Evolutionary conservation across 2,113 vertebrate species (phyloP).

Genomic region (Carettochelys insculpta): DNA sequence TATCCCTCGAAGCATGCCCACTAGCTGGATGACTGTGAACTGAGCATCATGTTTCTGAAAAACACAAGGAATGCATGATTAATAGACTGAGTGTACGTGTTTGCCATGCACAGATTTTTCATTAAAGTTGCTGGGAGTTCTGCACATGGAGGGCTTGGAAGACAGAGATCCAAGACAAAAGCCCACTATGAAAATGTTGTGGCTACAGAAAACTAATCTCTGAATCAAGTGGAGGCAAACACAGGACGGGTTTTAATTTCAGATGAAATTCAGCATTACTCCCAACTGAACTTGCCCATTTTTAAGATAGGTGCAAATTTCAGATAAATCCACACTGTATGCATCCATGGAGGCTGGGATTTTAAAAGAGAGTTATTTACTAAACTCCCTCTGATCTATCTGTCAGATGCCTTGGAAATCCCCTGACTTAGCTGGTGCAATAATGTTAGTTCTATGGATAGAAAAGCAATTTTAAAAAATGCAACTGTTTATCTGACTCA

Average conservation of each 20-base stretch:
- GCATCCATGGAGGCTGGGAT: neutral
- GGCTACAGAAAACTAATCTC: rapidly evolving
- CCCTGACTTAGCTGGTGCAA: neutral
- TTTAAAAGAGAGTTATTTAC: neutral
- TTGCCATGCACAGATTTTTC: neutral
- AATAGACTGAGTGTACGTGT: neutral
- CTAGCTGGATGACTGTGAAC: slow-evolving; percentile 94
- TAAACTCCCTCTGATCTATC: neutral
- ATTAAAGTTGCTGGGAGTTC: neutral
- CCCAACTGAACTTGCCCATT: neutral
- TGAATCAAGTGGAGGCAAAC: neutral
- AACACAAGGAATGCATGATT: slow-evolving; percentile 47
- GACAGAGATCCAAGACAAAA: neutral
- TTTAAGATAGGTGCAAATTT: neutral
- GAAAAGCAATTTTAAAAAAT: neutral
- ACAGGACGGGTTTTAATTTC: slow-evolving; percentile 12
- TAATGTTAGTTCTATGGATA: slow-evolving; percentile 6
- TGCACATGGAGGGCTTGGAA: neutral
- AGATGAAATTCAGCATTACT: neutral
- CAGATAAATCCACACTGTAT: neutral
- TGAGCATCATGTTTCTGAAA: slow-evolving; percentile 95
- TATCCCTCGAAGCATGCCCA: slow-evolving; percentile 91
- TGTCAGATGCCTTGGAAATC: neutral
- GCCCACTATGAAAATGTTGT: neutral
- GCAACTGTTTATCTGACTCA: neutral